These are phyloP conservation scores for Chaenogobius annularis DNA, from an alignment of 2,113 vertebrate genomes.

Conservation along the genomic window DNA sequence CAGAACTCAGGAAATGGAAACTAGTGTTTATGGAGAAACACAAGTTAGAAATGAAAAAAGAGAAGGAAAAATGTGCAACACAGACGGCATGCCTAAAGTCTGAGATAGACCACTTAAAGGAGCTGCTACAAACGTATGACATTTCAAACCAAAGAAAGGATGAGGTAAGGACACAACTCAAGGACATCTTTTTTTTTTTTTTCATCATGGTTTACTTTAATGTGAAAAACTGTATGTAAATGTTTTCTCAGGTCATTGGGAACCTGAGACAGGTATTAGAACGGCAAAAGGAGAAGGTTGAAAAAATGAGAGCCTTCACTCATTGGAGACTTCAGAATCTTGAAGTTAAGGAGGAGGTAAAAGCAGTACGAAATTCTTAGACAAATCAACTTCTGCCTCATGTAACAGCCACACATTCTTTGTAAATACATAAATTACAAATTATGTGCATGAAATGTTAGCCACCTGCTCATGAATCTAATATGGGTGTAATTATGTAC, in stretches of 20 bases:
- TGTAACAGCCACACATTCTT: not conserved
- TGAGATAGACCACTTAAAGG: conserved; percentile 82
- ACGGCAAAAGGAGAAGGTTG: conserved; percentile 86
- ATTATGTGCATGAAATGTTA: conserved; percentile 6
- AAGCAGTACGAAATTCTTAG: not conserved
- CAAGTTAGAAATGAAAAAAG: conserved; percentile 83
- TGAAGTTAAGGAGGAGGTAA: conserved; percentile 85
- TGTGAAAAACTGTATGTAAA: not conserved
- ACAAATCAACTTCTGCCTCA: not conserved
- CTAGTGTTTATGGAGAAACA: conserved; percentile 86
- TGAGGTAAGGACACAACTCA: conserved; percentile 78
- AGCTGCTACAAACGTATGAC: conserved; percentile 85
- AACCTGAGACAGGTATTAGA: conserved; percentile 85
- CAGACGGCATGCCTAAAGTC: conserved; percentile 75
- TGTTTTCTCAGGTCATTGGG: conserved; percentile 81
- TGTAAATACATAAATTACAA: conserved; percentile 8
- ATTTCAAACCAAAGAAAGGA: conserved; percentile 88
- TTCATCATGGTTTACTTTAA: not conserved
- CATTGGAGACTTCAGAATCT: conserved; percentile 85
- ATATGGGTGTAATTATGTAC: conserved; percentile 30
- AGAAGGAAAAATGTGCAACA: conserved; percentile 80
- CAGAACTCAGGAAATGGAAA: conserved; percentile 90
- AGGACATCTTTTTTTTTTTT: not conserved
- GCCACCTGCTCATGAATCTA: conserved; percentile 26
- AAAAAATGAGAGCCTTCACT: conserved; percentile 87